A percentile compares a stretch with the other conserved stretches of the same genome.
Conservation (phyloP, 2,797 vertebrate genomes). For the Ficedula albicollis region DNA sequence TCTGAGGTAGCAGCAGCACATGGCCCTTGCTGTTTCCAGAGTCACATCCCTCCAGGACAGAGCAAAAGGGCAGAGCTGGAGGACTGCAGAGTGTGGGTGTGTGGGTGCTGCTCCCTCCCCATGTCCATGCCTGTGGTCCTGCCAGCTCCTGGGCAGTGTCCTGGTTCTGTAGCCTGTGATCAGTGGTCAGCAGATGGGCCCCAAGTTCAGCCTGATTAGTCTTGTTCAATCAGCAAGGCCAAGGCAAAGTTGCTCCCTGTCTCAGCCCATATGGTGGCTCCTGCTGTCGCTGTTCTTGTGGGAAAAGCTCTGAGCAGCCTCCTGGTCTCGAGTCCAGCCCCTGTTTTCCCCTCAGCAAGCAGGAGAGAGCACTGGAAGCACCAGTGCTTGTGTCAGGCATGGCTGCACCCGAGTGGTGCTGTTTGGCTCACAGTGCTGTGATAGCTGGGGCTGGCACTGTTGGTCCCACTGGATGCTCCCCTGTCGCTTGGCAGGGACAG, state of each 20-base stretch:
- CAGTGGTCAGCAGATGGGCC: conserved; percentile 27
- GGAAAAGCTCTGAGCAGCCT: conserved; percentile 6
- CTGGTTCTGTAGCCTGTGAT: not conserved
- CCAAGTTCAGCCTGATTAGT: conserved; percentile 1
- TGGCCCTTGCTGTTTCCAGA: not conserved
- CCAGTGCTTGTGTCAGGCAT: not conserved
- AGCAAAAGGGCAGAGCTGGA: not conserved
- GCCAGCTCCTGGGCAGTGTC: not conserved
- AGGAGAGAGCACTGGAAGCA: not conserved
- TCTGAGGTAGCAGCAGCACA: not conserved
- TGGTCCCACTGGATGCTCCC: not conserved
- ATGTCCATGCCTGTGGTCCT: accelerated
- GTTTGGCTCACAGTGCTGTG: accelerated
- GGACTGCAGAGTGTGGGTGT: not conserved
- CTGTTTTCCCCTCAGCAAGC: not conserved
- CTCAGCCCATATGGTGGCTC: conserved; percentile 52
- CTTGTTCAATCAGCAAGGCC: conserved; percentile 2
- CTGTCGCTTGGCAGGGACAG: not conserved
- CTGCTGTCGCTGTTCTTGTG: conserved; percentile 28
- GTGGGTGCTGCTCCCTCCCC: not conserved
- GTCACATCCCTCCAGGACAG: not conserved
- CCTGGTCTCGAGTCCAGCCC: not conserved
- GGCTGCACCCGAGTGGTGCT: not conserved
- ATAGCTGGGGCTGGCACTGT: not conserved
- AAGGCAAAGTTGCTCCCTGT: not conserved